phyloP scores from a whole-genome alignment of 2,113 vertebrate species.

The Heterochromis multidens region DNA sequence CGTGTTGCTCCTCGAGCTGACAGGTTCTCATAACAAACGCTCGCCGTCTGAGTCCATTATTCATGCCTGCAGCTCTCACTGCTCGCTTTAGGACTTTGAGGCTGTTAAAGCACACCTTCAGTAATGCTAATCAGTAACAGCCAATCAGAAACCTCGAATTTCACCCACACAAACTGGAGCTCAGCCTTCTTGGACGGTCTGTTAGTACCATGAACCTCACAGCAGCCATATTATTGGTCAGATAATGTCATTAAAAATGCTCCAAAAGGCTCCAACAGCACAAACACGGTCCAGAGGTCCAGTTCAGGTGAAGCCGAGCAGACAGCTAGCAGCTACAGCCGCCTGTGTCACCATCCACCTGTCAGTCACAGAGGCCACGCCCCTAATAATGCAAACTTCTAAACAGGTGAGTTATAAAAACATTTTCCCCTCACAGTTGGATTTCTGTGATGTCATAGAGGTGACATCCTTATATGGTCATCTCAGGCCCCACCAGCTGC shows the following conservation, averaged over 20 bases:
- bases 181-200: too few relatives aligned
- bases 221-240: neutral
- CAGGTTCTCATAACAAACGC: neutral
- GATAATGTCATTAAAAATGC: neutral
- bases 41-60: too few relatives aligned
- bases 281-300: neutral
- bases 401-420: neutral
- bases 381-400: too few relatives aligned
- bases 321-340: neutral
- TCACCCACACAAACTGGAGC: neutral
- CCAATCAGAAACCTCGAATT: neutral
- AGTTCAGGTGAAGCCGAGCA: neutral
- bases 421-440: too few relatives aligned
- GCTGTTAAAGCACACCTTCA: neutral
- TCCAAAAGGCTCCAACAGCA: neutral
- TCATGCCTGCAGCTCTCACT: accelerated
- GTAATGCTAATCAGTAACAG: neutral
- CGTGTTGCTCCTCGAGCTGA: neutral
- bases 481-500: neutral
- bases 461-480: neutral
- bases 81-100: neutral
- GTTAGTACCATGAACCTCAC: neutral
- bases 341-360: neutral
- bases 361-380: neutral
- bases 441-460: neutral